Base-by-base conservation (phyloP, 2,797 vertebrate species). In the Anolis apletophallus region DNA sequence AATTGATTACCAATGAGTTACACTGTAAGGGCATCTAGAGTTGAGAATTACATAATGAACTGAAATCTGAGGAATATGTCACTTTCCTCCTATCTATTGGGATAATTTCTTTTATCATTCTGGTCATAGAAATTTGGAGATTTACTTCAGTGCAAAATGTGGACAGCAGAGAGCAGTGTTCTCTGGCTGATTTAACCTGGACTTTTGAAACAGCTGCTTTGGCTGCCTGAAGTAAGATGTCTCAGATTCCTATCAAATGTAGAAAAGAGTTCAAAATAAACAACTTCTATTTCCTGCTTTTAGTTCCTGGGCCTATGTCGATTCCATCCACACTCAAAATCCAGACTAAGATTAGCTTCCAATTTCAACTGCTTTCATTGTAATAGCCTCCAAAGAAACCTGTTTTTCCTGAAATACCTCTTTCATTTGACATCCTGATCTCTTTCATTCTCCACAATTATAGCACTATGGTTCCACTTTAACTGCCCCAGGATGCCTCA, bases 151-250 rank as follows among this genome's bases (percentile, higher is more conserved):
- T 84, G 68, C 69, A 80, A 59, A 69, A 54, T 1, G 5, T 57
- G 85, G 83, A 83, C 85, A 87, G 79, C 71, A 91, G 86, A 93
- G 74, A 78, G 55, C 83, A 75, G 67, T 46, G 80, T 67, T 76
- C 87, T 1, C 80, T 83, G 82, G 54, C 26, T 82, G 40, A 36
- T 0, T 77, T 21, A n/a, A 79, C 2, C 26, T 0, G 0, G 73
- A 34, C 5, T 83, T 5, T 4, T 59, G 50, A 67, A 80, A 84
- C 10, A 32, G 19, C 5, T 72, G 34, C 79, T 88, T 36, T 2
- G 0, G 0, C 1, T 85, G 57, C 13, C 21, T 71, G 61, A 68
- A 79, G 36, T 3, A 50, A 84, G 21, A 5, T 32, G 9, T n/a
- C 32, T 68, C 74, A 57, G 9, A 71, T n/a, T 69, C 32, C 16